A percentile compares a stretch with the other conserved stretches of the same genome.
Conservation (phyloP, 1,140 invertebrate species). For the Pristionchus pacificus region DNA sequence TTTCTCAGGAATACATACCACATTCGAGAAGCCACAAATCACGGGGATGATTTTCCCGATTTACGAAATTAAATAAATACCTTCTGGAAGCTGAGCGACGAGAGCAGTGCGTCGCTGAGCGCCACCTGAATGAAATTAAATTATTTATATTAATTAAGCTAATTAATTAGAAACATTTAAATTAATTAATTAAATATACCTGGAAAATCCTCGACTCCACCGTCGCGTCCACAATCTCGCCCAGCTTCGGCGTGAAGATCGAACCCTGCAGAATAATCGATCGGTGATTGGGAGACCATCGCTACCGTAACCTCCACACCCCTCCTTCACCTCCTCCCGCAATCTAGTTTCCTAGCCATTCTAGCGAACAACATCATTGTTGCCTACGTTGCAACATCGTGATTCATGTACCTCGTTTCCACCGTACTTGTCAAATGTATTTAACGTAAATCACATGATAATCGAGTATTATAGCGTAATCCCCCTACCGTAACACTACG, state of each 20-base stretch:
- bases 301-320: too few relatives aligned
- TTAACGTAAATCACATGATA: neutral
- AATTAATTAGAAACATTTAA: neutral
- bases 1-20: too few relatives aligned
- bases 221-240: conserved; percentile 87
- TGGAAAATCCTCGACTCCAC: conserved; percentile 98
- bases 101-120: neutral
- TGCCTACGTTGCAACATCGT: too few relatives aligned
- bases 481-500: neutral
- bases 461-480: neutral
- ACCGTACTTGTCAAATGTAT: neutral
- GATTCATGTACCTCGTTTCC: too few relatives aligned
- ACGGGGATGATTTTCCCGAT: too few relatives aligned
- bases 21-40: too few relatives aligned
- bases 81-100: neutral
- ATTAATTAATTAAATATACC: conserved; percentile 62
- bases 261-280: conserved; percentile 54
- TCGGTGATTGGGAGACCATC: too few relatives aligned
- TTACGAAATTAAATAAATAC: too few relatives aligned
- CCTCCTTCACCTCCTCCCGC: too few relatives aligned
- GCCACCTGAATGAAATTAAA: neutral
- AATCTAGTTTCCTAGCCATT: too few relatives aligned
- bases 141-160: neutral
- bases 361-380: conserved; percentile 60
- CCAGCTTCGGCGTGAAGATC: conserved; percentile 77